Evolutionary conservation across 2,797 vertebrate species (phyloP), one percentile per base, ranked within the genome.

Genomic region (Macroramphosus scolopax): DNA sequence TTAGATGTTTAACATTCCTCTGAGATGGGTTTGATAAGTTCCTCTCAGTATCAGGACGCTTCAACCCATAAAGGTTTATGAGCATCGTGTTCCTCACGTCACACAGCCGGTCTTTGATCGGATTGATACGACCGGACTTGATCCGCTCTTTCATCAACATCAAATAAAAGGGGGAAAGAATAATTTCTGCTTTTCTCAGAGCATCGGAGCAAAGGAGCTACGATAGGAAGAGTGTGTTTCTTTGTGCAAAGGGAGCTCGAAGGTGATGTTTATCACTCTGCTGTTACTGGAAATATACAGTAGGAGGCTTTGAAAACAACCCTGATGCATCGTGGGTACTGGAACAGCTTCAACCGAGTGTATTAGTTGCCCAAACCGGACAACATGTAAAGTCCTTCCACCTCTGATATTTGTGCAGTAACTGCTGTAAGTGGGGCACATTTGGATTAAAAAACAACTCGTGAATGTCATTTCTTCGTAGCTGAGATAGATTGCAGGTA

Each of bases 101-200:
- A 71, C 68, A 63, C 54, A 65, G 57, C 35, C 57, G 55, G 52
- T 35, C 74, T 84, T 81, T 86, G 73, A 82, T 75, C 75, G 63
- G 77, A 84, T 49, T 78, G 81, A 81, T 79, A 67, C 25, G 43
- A 81, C 46, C 68, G 55, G 59, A 78, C 64, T 71, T 71, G 76
- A 82, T 76, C 60, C 75, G 52, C 46, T 75, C 77, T 81, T 78
- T 85, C 79, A 77, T 79, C 75, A 63, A 41, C 77, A 77, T 83
- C 70, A 77, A 81, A 83, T 78, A 72, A 73, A 77, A 25, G n/a
- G 68, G 58, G 63, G 43, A 48, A 74, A 58, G 67, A 66, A 68
- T 79, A 72, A 69, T 67, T 48, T 42, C 51, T 60, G 54, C 34
- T 6, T 25, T 33, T 2, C 59, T 57, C 12, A 0, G 40, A 60